phyloP scores from a whole-genome alignment of 2,888 invertebrate genomes.

The Cosmia trapezina region DNA sequence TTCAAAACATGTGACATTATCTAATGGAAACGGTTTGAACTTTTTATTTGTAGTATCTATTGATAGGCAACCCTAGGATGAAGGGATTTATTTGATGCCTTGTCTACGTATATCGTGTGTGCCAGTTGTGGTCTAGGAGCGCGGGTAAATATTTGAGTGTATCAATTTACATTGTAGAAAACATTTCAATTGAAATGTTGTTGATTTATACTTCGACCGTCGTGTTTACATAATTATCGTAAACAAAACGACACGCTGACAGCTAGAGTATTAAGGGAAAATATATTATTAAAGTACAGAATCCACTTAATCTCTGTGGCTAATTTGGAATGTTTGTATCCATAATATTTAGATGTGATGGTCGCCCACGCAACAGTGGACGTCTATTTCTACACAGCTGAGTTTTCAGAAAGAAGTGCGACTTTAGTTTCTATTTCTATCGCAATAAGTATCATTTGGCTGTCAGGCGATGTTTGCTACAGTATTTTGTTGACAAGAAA shows the following conservation, averaged over 20 bases:
- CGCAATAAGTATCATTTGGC: constrained; percentile 48
- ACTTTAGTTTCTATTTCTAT: constrained; percentile 62
- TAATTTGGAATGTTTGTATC: constrained; percentile 80
- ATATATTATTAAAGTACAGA: constrained; percentile 62
- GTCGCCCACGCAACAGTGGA: constrained; percentile 80
- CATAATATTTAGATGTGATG: constrained; percentile 81
- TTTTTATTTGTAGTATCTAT: constrained; percentile 36
- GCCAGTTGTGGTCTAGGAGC: constrained; percentile 66
- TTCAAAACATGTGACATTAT: constrained; percentile 78
- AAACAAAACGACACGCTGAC: constrained; percentile 62
- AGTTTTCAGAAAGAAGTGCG: constrained; percentile 54
- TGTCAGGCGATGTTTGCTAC: constrained; percentile 31
- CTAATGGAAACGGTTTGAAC: constrained; percentile 64
- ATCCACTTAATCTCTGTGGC: constrained; percentile 66
- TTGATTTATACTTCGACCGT: constrained; percentile 58
- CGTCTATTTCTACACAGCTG: constrained; percentile 77
- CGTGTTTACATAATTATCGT: constrained; percentile 62
- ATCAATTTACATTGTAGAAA: constrained; percentile 66
- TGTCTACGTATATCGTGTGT: constrained; percentile 43
- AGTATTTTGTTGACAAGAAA: constrained; percentile 65
- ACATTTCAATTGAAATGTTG: constrained; percentile 66
- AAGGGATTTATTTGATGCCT: constrained; percentile 58
- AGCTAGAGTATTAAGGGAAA: constrained; percentile 57
- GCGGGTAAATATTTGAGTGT: constrained; percentile 72
- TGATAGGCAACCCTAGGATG: constrained; percentile 51